phyloP scores from a whole-genome alignment of 1,140 invertebrate species.

The silkworm (Bombyx mori) region DNA sequence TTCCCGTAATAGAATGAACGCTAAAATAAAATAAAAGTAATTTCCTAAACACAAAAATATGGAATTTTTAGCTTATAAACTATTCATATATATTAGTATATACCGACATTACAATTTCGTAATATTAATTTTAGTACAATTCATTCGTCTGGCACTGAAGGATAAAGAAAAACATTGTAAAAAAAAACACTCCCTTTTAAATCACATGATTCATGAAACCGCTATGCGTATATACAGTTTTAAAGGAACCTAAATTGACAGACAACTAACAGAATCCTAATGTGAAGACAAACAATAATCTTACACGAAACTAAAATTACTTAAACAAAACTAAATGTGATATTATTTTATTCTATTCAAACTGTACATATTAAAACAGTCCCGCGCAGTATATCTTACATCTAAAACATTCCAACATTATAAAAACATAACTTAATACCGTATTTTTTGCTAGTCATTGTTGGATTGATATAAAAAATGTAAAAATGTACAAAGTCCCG shows the following conservation, averaged over 20 bases:
- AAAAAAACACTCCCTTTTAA: slow-evolving; percentile 9
- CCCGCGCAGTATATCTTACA: slow-evolving; percentile 37
- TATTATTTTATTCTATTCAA: slow-evolving; percentile 16
- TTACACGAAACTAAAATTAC: not conserved
- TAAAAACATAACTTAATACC: slow-evolving; percentile 18
- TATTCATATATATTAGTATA: slow-evolving; percentile 19
- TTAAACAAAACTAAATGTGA: not conserved
- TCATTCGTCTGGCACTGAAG: slow-evolving; percentile 25
- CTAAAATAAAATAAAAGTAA: slow-evolving; percentile 29
- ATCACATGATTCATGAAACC: slow-evolving; percentile 22
- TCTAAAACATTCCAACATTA: slow-evolving; percentile 48
- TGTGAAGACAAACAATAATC: slow-evolving; percentile 1
- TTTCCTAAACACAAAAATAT: slow-evolving; percentile 14
- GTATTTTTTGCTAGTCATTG: slow-evolving; percentile 25
- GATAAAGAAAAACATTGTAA: not conserved
- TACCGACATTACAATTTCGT: slow-evolving; percentile 32
- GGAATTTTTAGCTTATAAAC: slow-evolving; percentile 24
- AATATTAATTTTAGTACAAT: slow-evolving; percentile 25
- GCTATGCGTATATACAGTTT: slow-evolving; percentile 35
- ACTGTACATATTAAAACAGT: slow-evolving; percentile 39
- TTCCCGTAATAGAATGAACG: slow-evolving; percentile 35
- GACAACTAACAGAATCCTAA: too few species aligned
- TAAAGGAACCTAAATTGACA: slow-evolving; percentile 11
- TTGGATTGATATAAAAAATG: slow-evolving; percentile 58
- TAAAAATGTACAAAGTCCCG: slow-evolving; percentile 64